Evolutionary conservation across 1,140 invertebrate genomes (phyloP).

Genomic region (Drosophila albomicans): DNA sequence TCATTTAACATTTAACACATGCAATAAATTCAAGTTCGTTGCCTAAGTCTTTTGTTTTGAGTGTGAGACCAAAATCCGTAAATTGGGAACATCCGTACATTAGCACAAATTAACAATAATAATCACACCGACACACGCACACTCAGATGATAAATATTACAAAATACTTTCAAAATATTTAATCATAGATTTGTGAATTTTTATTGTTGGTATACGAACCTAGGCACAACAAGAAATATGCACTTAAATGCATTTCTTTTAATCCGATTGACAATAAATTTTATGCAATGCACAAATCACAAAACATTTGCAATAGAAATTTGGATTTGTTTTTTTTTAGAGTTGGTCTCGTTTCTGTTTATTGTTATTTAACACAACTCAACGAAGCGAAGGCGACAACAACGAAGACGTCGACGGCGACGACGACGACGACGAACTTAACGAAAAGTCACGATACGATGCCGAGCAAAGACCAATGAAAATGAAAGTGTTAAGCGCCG

Average conservation of each 20-base stretch:
- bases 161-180: conserved; percentile 36
- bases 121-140: conserved; percentile 8
- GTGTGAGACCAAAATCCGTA: background rate
- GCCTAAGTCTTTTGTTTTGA: conserved; percentile 78
- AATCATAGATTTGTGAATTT: conserved; percentile 18
- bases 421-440: conserved; percentile 24
- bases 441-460: conserved; percentile 47
- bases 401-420: conserved; percentile 2
- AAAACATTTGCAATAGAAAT: conserved; percentile 46
- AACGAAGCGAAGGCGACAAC: conserved; percentile 50
- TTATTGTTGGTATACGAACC: conserved; percentile 60
- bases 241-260: conserved; percentile 64
- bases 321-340: conserved; percentile 28
- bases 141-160: conserved; percentile 41
- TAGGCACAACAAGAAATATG: conserved; percentile 66
- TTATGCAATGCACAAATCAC: conserved; percentile 27
- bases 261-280: conserved; percentile 9
- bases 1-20: conserved; percentile 13
- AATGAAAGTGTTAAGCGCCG: conserved; percentile 74
- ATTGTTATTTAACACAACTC: conserved; percentile 76
- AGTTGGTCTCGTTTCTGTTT: conserved; percentile 63
- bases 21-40: conserved; percentile 63
- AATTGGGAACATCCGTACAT: conserved; percentile 42
- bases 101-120: conserved; percentile 65
- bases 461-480: conserved; percentile 56